Conservation (phyloP, 2,888 invertebrate genomes). For the Anarsia innoxiella region DNA sequence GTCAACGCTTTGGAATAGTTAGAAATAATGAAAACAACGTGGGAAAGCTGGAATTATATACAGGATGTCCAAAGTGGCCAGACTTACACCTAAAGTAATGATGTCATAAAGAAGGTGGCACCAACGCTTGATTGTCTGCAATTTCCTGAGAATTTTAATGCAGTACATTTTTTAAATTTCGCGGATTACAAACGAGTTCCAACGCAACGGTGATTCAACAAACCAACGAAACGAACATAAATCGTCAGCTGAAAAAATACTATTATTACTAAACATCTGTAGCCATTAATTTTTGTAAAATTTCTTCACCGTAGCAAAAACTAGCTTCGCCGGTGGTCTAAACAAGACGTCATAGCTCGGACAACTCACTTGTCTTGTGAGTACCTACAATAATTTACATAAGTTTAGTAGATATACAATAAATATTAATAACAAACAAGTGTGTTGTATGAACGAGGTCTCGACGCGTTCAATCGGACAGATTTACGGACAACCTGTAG, state of each 20-base stretch:
- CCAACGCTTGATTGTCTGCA: slow-evolving; percentile 1
- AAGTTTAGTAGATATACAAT: slow-evolving; percentile 10
- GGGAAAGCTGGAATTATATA: slow-evolving; percentile 10
- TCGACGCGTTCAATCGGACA: slow-evolving; percentile 33
- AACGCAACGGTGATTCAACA: no score
- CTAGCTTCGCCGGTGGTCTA: slow-evolving; percentile 6
- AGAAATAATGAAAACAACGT: slow-evolving; percentile 5
- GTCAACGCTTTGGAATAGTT: slow-evolving; percentile 5
- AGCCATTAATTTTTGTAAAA: neutral
- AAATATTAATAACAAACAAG: slow-evolving; percentile 21
- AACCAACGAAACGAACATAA: neutral
- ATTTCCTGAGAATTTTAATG: slow-evolving; percentile 1
- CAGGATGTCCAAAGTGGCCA: slow-evolving; percentile 7
- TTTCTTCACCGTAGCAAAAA: slow-evolving; percentile 3
- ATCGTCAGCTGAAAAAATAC: neutral
- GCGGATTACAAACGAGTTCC: no score
- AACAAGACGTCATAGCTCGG: slow-evolving; percentile 1
- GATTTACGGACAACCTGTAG: slow-evolving; percentile 40
- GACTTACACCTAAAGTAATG: neutral
- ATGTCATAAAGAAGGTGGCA: neutral
- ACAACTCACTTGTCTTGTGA: slow-evolving; percentile 9
- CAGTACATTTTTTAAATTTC: no score
- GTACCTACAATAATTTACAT: slow-evolving; percentile 7
- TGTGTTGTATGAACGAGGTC: slow-evolving; percentile 3
- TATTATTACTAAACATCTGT: neutral